Conservation (phyloP, 1,140 invertebrate species). For the Hesperophylax magnus region DNA sequence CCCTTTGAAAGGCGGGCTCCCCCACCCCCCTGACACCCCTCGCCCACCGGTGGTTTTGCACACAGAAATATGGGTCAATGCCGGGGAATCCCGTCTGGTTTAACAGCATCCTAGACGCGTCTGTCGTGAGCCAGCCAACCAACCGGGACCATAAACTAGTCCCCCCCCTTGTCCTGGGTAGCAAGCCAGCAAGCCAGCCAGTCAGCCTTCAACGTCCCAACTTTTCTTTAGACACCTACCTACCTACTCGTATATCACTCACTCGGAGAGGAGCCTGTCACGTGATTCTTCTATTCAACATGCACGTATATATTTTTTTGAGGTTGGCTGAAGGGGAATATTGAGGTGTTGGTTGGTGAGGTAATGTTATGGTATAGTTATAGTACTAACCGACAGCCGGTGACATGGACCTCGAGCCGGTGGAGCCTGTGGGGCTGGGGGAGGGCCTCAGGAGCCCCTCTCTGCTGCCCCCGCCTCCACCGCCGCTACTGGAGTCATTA, state of each 20-base stretch:
- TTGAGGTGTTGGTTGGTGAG: too few species aligned
- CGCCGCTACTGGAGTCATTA: slow-evolving; percentile 82
- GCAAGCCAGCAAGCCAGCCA: not conserved
- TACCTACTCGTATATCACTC: too few species aligned
- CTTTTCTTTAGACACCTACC: slow-evolving; percentile 29
- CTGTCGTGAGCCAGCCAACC: slow-evolving; percentile 24
- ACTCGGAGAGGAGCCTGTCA: too few species aligned
- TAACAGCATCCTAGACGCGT: slow-evolving; percentile 57
- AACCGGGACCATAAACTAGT: slow-evolving; percentile 44
- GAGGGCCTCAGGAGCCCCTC: slow-evolving; percentile 88
- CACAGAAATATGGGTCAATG: slow-evolving; percentile 73
- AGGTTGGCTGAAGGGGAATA: not conserved
- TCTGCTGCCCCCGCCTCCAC: slow-evolving; percentile 81
- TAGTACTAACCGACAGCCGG: slow-evolving; percentile 92
- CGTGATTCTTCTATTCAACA: too few species aligned
- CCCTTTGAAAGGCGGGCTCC: slow-evolving; percentile 70
- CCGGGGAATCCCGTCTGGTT: slow-evolving; percentile 71
- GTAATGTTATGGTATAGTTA: too few species aligned
- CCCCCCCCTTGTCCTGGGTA: slow-evolving; percentile 19
- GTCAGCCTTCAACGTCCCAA: slow-evolving; percentile 26
- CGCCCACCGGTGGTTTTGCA: slow-evolving; percentile 51
- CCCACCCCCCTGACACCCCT: slow-evolving; percentile 60
- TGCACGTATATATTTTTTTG: not conserved
- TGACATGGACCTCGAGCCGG: slow-evolving; percentile 95
- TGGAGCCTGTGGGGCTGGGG: slow-evolving; percentile 93